These are phyloP conservation scores for Bombus pyrosoma DNA, from an alignment of 1,140 invertebrate species.

Conservation along the genomic window DNA sequence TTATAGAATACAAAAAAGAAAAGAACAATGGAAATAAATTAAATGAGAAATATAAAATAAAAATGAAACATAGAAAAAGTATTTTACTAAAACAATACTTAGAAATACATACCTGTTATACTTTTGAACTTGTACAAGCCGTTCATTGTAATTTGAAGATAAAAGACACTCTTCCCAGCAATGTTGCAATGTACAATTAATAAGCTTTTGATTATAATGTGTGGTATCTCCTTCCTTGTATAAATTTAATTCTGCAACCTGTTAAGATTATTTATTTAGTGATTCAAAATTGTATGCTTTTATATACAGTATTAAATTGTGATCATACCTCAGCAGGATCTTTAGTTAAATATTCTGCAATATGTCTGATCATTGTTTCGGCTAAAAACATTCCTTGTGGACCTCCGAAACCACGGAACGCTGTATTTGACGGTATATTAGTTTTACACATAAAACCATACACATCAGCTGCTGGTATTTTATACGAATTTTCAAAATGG, in stretches of 20 bases:
- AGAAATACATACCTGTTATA: constrained; percentile 87
- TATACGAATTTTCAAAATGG: constrained; percentile 91
- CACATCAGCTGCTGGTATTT: constrained; percentile 87
- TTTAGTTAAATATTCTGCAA: constrained; percentile 88
- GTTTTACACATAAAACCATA: constrained; percentile 90
- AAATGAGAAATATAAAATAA: constrained; percentile 1
- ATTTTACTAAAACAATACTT: constrained; percentile 1
- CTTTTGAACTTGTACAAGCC: constrained; percentile 84
- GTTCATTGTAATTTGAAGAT: constrained; percentile 87
- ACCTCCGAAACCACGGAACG: constrained; percentile 94
- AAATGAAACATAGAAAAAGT: neutral
- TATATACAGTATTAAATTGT: neutral
- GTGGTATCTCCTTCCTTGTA: constrained; percentile 91
- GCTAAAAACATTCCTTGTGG: constrained; percentile 94
- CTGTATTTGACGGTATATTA: constrained; percentile 94
- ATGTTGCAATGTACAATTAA: constrained; percentile 88
- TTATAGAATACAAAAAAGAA: neutral
- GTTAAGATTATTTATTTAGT: constrained; percentile 41
- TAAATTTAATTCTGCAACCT: constrained; percentile 89
- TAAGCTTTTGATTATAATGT: constrained; percentile 90
- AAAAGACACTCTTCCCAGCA: constrained; percentile 93
- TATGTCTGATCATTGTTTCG: constrained; percentile 90
- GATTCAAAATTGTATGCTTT: neutral
- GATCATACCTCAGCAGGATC: constrained; percentile 82
- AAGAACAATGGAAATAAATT: neutral